phyloP scores from a whole-genome alignment of 2,113 vertebrate species.

The Vicugna pacos region DNA sequence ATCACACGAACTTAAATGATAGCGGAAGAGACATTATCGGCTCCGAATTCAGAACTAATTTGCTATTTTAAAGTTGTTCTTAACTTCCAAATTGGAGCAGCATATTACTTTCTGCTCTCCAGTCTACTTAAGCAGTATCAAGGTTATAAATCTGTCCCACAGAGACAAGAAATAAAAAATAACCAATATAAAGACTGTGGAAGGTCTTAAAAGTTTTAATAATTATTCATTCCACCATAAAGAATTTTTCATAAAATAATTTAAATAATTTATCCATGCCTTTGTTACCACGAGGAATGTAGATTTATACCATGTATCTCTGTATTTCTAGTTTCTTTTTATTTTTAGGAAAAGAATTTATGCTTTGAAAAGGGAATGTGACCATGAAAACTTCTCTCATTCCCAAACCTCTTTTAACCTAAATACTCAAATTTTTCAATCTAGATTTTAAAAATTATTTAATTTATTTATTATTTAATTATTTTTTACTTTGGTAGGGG shows the following conservation, averaged over 20 bases:
- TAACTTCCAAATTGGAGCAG: constrained; percentile 31
- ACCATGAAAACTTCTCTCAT: background rate
- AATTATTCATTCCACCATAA: constrained; percentile 63
- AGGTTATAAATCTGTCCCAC: constrained; percentile 62
- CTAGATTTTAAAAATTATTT: background rate
- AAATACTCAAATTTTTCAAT: constrained; percentile 30
- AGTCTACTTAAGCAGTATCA: constrained; percentile 50
- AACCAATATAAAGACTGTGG: constrained; percentile 33
- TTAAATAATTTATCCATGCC: constrained; percentile 2
- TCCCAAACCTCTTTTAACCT: constrained; percentile 46
- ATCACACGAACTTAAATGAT: constrained; percentile 52
- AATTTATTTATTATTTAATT: no score
- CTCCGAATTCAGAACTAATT: constrained; percentile 61
- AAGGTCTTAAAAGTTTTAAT: constrained; percentile 65
- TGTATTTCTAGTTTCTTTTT: constrained; percentile 43
- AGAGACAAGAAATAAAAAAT: constrained; percentile 56
- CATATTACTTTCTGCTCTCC: constrained; percentile 43
- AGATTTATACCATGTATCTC: constrained; percentile 26
- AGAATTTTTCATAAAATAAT: constrained; percentile 56
- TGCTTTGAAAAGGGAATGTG: constrained; percentile 28
- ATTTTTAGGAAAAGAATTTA: constrained; percentile 47
- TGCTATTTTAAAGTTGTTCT: constrained; percentile 64
- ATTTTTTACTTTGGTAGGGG: no score
- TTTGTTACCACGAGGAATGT: background rate
- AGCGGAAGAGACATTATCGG: constrained; percentile 46